Percentiles rank a stretch among this genome's conserved stretches.
Conservation (phyloP, 2,888 invertebrate genomes). For the Ichneumon xanthorius region DNA sequence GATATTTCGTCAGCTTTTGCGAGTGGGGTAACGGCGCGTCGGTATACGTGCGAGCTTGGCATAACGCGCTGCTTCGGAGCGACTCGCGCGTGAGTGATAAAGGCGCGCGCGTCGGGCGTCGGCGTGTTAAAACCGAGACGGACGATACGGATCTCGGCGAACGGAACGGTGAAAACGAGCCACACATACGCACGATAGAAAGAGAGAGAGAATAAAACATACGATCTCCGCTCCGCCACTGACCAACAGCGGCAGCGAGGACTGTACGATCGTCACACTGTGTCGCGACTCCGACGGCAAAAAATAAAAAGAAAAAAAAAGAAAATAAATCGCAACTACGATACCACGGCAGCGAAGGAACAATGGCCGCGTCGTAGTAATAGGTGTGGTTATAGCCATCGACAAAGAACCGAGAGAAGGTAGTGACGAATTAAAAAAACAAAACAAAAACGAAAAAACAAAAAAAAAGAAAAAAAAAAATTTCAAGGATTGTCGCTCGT, state of each 20-base stretch:
- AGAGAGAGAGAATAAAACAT: constrained; percentile 8
- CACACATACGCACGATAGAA: constrained; percentile 8
- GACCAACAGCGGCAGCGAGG: constrained; percentile 27
- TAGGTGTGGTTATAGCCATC: constrained; percentile 61
- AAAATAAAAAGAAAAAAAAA: not conserved
- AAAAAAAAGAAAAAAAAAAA: not conserved
- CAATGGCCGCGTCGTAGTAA: constrained; percentile 61
- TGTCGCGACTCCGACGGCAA: constrained; percentile 17
- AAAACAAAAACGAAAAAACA: not conserved
- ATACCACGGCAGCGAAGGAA: constrained; percentile 43
- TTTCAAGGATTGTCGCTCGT: constrained; percentile 21
- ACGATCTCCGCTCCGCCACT: constrained; percentile 8
- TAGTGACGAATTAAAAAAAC: constrained; percentile 20
- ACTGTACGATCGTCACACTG: constrained; percentile 26
- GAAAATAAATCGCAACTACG: constrained; percentile 16
- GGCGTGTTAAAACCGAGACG: constrained; percentile 55
- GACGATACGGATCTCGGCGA: constrained; percentile 17
- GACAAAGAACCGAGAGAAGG: constrained; percentile 1
- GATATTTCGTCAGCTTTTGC: constrained; percentile 30
- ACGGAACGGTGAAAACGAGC: not conserved
- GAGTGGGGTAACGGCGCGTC: not conserved
- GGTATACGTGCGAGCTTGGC: constrained; percentile 5
- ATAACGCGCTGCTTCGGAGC: constrained; percentile 18
- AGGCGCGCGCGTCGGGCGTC: constrained; percentile 39
- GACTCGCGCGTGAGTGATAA: constrained; percentile 40